Percentiles rank a stretch among this genome's conserved stretches.
Evolutionary conservation across 2,888 invertebrate species (phyloP).

Genomic region (Eupsilia transversa): DNA sequence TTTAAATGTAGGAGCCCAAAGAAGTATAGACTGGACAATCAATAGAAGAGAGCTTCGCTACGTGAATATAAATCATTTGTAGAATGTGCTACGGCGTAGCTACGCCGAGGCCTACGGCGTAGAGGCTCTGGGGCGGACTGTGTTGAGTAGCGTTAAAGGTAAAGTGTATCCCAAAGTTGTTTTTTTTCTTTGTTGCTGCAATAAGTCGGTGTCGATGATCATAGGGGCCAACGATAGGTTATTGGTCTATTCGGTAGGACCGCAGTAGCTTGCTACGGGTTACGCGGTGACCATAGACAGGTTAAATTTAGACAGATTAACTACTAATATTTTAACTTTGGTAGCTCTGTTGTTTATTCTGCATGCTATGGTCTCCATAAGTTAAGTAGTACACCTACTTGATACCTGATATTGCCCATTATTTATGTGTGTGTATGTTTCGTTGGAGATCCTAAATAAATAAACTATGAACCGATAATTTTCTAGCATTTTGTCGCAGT

Average conservation of each 20-base stretch:
- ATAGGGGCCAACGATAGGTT: not conserved
- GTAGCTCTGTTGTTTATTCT: not conserved
- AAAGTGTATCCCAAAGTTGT: not conserved
- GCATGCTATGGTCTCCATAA: too few species aligned
- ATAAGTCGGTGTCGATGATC: not conserved
- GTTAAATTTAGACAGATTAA: not conserved
- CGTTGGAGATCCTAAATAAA: not conserved
- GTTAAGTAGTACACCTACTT: not conserved
- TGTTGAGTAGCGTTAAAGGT: not conserved
- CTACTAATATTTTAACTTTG: not conserved
- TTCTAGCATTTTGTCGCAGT: not conserved
- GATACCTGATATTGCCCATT: not conserved
- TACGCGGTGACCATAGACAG: not conserved
- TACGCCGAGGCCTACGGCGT: constrained; percentile 40
- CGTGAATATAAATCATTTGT: constrained; percentile 5
- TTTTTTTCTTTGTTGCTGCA: not conserved
- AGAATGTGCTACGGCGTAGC: constrained; percentile 31
- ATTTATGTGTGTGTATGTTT: not conserved
- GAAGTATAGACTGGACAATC: not conserved
- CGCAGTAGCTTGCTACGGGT: not conserved
- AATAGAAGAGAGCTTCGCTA: not conserved
- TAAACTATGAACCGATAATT: not conserved
- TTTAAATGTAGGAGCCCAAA: not conserved
- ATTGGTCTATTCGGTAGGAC: not conserved
- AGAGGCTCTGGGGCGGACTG: constrained; percentile 20